phyloP scores from a whole-genome alignment of 1,140 invertebrate genomes.

The Acyrthosiphon pisum region DNA sequence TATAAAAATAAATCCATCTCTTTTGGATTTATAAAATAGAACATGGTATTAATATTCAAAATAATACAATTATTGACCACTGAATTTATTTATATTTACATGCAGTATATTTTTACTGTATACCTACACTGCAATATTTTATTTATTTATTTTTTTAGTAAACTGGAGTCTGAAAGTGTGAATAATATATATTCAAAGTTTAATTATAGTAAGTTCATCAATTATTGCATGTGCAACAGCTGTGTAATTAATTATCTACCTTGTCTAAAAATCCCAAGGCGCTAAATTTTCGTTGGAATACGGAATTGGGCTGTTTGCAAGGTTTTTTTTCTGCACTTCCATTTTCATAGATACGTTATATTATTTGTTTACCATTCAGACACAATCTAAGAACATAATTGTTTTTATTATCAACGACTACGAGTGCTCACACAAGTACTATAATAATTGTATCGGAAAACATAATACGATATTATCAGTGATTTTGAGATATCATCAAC shows the following conservation, averaged over 20 bases:
- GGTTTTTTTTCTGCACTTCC: too few species aligned
- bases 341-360: not conserved
- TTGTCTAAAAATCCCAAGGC: not conserved
- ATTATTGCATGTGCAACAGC: not conserved
- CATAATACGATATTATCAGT: too few species aligned
- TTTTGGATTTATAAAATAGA: not conserved
- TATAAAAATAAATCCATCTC: not conserved
- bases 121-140: too few species aligned
- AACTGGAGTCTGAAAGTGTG: too few species aligned
- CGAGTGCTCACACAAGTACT: too few species aligned
- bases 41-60: not conserved
- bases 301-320: not conserved
- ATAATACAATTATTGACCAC: too few species aligned
- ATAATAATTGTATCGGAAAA: not conserved
- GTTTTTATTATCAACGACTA: not conserved
- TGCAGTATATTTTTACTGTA: too few species aligned
- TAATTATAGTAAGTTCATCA: not conserved
- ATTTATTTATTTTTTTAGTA: too few species aligned
- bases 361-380: not conserved
- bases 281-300: not conserved
- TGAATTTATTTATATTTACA: too few species aligned
- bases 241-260: not conserved
- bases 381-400: not conserved
- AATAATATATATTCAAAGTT: too few species aligned
- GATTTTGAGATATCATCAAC: not conserved